Base-by-base conservation (phyloP, 2,888 invertebrate genomes). In the Pristionchus entomophagus region DNA sequence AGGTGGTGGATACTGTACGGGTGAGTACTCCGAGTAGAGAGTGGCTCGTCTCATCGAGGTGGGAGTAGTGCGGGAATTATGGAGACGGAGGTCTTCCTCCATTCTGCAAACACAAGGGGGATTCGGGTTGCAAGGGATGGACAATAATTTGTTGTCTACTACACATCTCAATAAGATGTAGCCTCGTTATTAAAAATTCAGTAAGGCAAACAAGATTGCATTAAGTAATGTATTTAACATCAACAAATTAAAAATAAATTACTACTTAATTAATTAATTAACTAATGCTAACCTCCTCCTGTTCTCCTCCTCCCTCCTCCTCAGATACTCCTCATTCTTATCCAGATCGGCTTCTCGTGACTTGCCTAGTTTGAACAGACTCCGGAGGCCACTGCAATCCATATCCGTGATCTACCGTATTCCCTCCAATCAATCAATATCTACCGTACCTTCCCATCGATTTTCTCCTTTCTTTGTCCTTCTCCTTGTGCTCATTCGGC, bases 331-430 rank as follows among this genome's bases (percentile, higher is more conserved):
- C 5, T 85, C 86, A 17, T 85, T 56, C 83, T 90, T 90, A 32
- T 91, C 91, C 0, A 90, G 89, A 14, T 90, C 88, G 2, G 84
- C 86, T 1, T 91, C 91, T 41, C 89, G 69, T 22, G 90, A 90
- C 59, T 89, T 89, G 80, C 89, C 89, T 69, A 90, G 86, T 45
- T 89, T 88, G 78, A 91, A 90, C 84, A 88, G 88, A 86, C 87
- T 90, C 65, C 87, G 86, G 87, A 91, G 88, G 1, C 88, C 88
- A 85, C 90, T 91, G 87, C 85, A 87, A 59, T 19, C 22, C 4
- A 45, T 35, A 14, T n/a, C 10, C 1, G 35, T 1, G 19, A 51
- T 38, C 22, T 3, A 32, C 51, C 35, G 51, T 65, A 53, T 69
- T 38, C 35, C 65, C 4, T 65, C 22, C 19, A 29, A 38, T 14